Base-by-base conservation (phyloP, 2,113 vertebrate genomes). In the Conger conger region DNA sequence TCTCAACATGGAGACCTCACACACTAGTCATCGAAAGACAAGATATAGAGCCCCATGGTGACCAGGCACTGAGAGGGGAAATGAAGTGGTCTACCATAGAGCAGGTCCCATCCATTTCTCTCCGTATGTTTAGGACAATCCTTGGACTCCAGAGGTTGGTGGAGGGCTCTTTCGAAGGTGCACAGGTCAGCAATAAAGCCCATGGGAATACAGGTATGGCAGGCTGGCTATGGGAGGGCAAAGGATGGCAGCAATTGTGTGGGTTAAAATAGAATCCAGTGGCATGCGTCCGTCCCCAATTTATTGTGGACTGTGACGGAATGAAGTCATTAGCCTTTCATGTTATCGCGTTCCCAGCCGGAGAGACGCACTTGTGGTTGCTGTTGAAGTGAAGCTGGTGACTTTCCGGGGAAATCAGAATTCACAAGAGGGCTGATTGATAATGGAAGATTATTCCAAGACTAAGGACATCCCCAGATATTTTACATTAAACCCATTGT, bases 291-390 rank as follows among this genome's bases (percentile, higher is more conserved):
- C 73, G 30, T 81, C 20, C 82, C 76, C 82, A 80, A 84, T 87
- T 87, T 87, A 88, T 4, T 85, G 20, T 1, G n/a, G 27, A 17
- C 73, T 13, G 13, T 84, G 85, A 82, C 33, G 45, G 86, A 85
- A 89, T 90, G 76, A 88, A 87, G 86, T 86, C 83, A 85, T 88
- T 87, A 84, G 16, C 20, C 63, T 33, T n/a, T 35, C 18, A 11
- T 84, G 80, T 88, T 86, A 77, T 87, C 84, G 36, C 83, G 27
- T 86, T 87, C 82, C 82, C 57, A 50, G 27, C 63, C 36, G 33
- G 85, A 87, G 84, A 85, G 53, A 77, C 42, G 40, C 4, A 27
- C 40, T 68, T 76, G 23, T 63, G 36, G 38, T 79, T 73, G 37
- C 17, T 42, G n/a, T 40, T 18, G 81, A 80, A 73, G 30, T 82